Evolutionary conservation across 30 jellyfish, hydroid and myxozoan species (phyloP).

Genomic region (Hydractinia symbiolongicarpus): DNA sequence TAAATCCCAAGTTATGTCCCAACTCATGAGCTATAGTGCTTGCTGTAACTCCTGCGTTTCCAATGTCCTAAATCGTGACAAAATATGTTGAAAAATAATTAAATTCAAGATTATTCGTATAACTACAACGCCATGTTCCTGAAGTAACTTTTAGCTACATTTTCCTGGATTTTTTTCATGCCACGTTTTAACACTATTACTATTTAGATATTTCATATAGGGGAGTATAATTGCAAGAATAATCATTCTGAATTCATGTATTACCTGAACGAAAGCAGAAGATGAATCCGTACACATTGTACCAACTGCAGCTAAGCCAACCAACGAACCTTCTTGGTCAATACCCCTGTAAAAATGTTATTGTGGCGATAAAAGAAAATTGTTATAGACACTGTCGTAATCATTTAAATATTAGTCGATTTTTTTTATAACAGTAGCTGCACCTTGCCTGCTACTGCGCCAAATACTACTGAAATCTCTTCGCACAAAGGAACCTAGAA

Average conservation of each 20-base stretch:
- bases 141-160: too few species aligned
- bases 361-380: neutral
- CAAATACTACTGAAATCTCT: too few species aligned
- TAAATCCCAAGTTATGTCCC: conserved; percentile 78
- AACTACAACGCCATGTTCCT: too few species aligned
- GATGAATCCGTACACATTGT: conserved; percentile 54
- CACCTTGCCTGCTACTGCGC: too few species aligned
- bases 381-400: too few species aligned
- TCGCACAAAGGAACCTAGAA: too few species aligned
- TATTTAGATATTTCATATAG: too few species aligned
- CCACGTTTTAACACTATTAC: too few species aligned
- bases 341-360: conserved; percentile 35
- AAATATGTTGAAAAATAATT: neutral
- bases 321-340: conserved; percentile 44
- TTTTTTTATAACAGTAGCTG: too few species aligned
- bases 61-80: conserved; percentile 23
- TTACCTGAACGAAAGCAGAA: conserved; percentile 65
- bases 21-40: conserved; percentile 72
- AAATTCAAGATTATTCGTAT: too few species aligned
- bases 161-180: too few species aligned
- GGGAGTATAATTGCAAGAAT: neutral
- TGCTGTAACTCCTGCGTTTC: conserved; percentile 32
- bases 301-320: conserved; percentile 87
- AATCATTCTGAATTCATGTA: neutral
- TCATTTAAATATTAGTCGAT: too few species aligned